Evolutionary conservation across 1,140 invertebrate genomes (phyloP), one percentile per base, ranked within the genome.

Genomic region (Drosophila hydei): DNA sequence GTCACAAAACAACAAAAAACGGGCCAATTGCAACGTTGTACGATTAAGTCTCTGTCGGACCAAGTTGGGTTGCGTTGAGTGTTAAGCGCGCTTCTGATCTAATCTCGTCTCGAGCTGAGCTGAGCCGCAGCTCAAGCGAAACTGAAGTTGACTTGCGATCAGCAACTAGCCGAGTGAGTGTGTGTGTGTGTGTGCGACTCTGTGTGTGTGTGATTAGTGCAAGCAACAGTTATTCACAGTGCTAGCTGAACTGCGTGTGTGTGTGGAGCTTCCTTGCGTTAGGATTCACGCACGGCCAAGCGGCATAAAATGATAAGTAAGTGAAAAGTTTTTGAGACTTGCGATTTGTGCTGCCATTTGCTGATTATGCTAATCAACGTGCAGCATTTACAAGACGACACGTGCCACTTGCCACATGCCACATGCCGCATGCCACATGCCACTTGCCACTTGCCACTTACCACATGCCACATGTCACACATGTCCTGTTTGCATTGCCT

Each of bases 281-380:
- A 80, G 81, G 81, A 88, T 88, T 87, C 54, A 68, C 83, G 67
- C 75, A 88, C 74, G 75, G 75, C 81, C 79, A 61, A 75, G 83
- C 78, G 81, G 81, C 83, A 88, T 78, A 87, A 87, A 87, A 87
- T 87, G 81, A 87, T 87, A 87, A 83, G 81, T 87, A 88, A 87
- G 81, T 88, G 56, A 30, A 16, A 8, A 43, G 62, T 9, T 14
- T 23, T 36, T 59, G 54, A 9, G 27, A 45, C 52, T 62, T 38
- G 62, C 56, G 62, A 40, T 56, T 51, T 38, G 48, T 61, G 42
- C n/a, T n/a, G n/a, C 45, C 43, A 38, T 14, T 54, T 52, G 42
- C 50, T 69, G 70, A 74, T 77, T 74, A 77, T 74, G 72, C 72
- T 77, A 77, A 77, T 77, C 74, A 77, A 55, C 40, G 59, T 70